Conservation (phyloP, 2,113 vertebrate genomes). For the Boulengeromyrus knoepffleri region DNA sequence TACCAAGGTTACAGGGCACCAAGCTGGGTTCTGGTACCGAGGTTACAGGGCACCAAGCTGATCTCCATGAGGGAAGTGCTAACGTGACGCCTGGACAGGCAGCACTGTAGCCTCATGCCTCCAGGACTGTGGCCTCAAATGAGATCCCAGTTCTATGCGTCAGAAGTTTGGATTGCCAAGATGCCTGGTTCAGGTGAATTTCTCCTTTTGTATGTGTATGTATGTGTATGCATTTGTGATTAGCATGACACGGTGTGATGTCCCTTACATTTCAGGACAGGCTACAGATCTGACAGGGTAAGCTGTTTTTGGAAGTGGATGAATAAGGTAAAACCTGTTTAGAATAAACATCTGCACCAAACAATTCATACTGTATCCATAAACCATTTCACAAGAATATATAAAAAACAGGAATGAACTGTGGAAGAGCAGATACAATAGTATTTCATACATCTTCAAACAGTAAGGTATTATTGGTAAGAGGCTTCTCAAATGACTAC, state of each 20-base stretch:
- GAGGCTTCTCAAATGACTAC: not conserved
- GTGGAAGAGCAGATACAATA: not conserved
- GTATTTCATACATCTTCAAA: not conserved
- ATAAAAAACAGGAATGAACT: not conserved
- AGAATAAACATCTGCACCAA: not conserved
- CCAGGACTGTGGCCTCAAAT: not conserved
- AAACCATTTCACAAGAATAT: not conserved
- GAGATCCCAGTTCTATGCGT: not conserved
- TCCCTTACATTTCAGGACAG: not conserved
- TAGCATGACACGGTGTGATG: not conserved
- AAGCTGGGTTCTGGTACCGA: not conserved
- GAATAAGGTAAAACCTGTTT: not conserved
- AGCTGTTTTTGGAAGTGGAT: not conserved
- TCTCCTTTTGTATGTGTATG: not conserved
- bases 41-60: not conserved
- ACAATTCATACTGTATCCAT: not conserved
- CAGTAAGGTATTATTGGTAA: not conserved
- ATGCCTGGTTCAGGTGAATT: not conserved
- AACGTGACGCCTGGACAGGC: not conserved
- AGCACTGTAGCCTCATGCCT: not conserved
- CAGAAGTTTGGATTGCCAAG: not conserved
- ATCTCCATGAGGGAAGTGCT: not conserved
- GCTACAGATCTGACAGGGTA: not conserved
- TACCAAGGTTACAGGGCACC: not conserved
- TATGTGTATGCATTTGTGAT: not conserved